Percentiles rank a stretch among this genome's conserved stretches.
Conservation (phyloP, 2,797 vertebrate genomes). For the Rhinella marina region DNA sequence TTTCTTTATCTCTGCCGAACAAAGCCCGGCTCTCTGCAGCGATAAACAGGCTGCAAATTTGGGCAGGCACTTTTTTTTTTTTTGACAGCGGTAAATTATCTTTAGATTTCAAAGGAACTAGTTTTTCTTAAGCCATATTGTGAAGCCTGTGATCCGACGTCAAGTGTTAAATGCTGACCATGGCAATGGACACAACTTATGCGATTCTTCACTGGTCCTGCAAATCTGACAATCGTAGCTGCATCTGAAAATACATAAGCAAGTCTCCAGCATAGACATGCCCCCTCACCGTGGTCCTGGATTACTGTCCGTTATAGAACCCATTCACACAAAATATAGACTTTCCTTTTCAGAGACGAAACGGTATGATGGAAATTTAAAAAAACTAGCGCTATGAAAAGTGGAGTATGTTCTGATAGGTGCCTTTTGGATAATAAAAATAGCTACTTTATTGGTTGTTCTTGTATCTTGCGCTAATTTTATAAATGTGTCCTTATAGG, state of each 20-base stretch:
- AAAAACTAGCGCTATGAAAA: neutral
- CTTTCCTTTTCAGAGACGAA: neutral
- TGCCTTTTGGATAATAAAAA: neutral
- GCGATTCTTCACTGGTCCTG: neutral
- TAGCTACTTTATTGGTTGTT: neutral
- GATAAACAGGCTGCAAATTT: slow-evolving; percentile 50
- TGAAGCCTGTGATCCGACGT: slow-evolving; percentile 1
- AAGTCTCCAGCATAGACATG: neutral
- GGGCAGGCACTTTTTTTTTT: slow-evolving; percentile 28
- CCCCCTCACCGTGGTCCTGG: neutral
- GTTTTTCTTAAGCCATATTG: slow-evolving; percentile 49
- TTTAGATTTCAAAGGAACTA: slow-evolving; percentile 44
- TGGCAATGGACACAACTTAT: neutral
- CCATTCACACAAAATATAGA: neutral
- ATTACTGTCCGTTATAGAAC: neutral
- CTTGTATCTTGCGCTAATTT: no score
- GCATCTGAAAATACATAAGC: neutral
- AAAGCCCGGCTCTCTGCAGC: slow-evolving; percentile 50
- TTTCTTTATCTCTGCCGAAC: slow-evolving; percentile 45
- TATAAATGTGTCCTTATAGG: no score
- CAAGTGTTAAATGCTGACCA: slow-evolving; percentile 5
- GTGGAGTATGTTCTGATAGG: neutral
- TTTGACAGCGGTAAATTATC: slow-evolving; percentile 51
- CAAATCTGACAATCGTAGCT: neutral
- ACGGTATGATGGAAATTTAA: neutral